phyloP scores from a whole-genome alignment of 2,888 invertebrate species.

The Creontiades dilutus region DNA sequence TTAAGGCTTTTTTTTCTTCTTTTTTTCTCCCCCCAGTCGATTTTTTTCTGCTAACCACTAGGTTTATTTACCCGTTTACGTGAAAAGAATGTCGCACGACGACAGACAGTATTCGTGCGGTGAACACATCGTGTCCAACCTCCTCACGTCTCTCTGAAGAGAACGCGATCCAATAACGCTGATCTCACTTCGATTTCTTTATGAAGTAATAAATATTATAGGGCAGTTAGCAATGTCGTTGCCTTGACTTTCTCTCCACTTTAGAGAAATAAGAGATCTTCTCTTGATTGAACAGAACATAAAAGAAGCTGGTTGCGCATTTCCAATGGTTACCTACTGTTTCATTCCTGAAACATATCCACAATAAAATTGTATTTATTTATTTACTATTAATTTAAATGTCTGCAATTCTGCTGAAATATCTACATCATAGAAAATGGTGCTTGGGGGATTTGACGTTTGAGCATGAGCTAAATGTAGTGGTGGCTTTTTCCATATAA shows the following conservation, averaged over 20 bases:
- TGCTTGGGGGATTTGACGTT: no score
- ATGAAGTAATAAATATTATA: constrained; percentile 38
- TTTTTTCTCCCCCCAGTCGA: not conserved
- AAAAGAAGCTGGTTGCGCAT: no score
- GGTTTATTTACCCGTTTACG: not conserved
- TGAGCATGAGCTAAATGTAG: no score
- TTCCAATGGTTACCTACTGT: no score
- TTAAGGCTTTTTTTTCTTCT: not conserved
- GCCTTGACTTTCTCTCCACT: not conserved
- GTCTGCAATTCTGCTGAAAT: no score
- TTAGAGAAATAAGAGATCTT: no score
- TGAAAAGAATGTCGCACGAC: constrained; percentile 4
- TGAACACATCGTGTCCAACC: constrained; percentile 29
- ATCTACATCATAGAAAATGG: no score
- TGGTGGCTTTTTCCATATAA: no score
- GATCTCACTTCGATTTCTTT: constrained; percentile 39
- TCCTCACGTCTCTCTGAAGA: not conserved
- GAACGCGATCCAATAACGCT: not conserved
- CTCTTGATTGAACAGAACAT: no score
- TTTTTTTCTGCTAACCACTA: not conserved
- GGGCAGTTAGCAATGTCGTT: not conserved
- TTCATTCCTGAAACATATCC: no score
- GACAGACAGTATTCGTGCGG: not conserved
- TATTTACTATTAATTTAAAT: no score
- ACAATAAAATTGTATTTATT: no score